Evolutionary conservation across 2,113 vertebrate genomes (phyloP).

Genomic region (Tychaedon coryphoeus): DNA sequence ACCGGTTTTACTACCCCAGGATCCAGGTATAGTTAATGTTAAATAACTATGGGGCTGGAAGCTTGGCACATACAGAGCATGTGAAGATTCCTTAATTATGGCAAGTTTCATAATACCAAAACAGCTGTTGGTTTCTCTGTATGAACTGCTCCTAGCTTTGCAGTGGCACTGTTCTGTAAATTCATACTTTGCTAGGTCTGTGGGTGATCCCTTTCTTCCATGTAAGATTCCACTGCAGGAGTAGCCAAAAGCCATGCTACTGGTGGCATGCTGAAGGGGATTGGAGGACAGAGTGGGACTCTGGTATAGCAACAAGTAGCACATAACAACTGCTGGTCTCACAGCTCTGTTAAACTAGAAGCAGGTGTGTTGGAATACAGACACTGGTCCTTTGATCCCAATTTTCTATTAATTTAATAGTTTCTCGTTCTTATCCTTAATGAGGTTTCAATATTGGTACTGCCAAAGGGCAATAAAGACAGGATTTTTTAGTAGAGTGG

Average conservation of each 20-base stretch:
- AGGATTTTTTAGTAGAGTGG: background rate
- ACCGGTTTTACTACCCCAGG: conserved; percentile 54
- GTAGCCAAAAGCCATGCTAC: background rate
- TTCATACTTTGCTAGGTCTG: background rate
- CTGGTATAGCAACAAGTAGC: background rate
- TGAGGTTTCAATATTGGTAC: background rate
- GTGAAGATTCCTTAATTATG: background rate
- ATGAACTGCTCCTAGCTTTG: background rate
- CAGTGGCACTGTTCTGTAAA: background rate
- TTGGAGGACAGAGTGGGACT: background rate
- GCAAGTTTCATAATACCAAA: background rate
- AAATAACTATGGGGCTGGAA: background rate
- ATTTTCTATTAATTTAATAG: background rate
- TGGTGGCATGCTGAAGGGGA: background rate
- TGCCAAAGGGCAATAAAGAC: background rate
- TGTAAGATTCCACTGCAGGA: background rate
- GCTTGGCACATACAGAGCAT: background rate
- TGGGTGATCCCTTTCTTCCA: rapidly evolving
- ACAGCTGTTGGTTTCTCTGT: rapidly evolving
- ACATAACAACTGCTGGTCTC: background rate
- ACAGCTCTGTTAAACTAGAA: background rate
- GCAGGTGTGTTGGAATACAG: background rate
- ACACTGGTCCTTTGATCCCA: background rate
- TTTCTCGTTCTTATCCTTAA: background rate
- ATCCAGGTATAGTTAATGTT: conserved; percentile 70